Base-by-base conservation (phyloP, 2,113 vertebrate species). In the Mixornis gularis region DNA sequence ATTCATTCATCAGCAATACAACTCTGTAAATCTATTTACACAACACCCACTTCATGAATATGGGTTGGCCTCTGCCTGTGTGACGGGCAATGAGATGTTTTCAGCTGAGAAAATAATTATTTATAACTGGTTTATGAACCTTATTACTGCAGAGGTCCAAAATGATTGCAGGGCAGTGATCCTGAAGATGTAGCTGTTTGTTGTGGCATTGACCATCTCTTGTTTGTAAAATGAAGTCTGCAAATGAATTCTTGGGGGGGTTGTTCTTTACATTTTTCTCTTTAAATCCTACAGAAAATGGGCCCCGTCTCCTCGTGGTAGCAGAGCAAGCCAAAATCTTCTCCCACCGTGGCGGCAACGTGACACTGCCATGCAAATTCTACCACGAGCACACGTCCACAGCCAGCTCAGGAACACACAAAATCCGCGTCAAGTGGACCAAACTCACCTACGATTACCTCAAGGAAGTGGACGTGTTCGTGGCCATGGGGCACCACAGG, bases 391-490 rank as follows among this genome's bases (percentile, higher is more conserved):
- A 97, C 38, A 95, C 94, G 51, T 94, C 95, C 66, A 17, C 70
- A 9, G 77, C 94, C 80, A 98, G 97, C 93, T 97, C 94, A 74
- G 85, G 60, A 64, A 53, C 90, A 13, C 98, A 98, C 91, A 98
- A 97, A 83, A 97, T 98, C 70, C 98, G 98, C 34, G 96, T 99
- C 86, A 99, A 98, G 96, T 99, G 99, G 99, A 98, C 97, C 97
- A 99, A 99, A 96, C 93, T 99, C 74, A 98, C 97, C 44, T 97
- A 97, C 27, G 98, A 98, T 96, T 98, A 98, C 93, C 95, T 98
- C 86, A 96, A 97, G 89, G 98, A 98, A 79, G 97, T 98, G 80
- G 98, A 99, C 4, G 98, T 99, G 65, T 95, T 99, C 73, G 92
- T 98, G 53, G 98, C 98, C 46, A 99, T 99, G 98, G 99, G 99